Conservation (phyloP, 2,113 vertebrate genomes). For the Eubucco bourcierii region DNA sequence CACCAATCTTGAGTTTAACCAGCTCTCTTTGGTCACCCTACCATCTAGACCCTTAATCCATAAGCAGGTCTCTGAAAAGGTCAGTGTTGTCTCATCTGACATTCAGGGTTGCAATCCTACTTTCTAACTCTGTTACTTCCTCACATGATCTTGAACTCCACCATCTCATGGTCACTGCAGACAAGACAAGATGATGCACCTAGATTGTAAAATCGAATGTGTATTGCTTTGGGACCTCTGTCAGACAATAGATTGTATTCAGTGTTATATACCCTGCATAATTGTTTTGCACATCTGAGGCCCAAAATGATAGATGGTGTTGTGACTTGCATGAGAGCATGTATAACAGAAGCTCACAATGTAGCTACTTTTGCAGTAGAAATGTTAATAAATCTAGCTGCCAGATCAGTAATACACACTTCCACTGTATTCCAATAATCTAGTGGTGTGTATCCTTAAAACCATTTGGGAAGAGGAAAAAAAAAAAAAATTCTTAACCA, state of each 20-base stretch:
- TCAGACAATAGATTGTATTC: neutral
- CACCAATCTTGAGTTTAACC: too few relatives aligned
- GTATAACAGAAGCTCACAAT: neutral
- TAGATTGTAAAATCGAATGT: neutral
- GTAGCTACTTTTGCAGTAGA: neutral
- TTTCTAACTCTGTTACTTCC: too few relatives aligned
- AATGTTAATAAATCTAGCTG: neutral
- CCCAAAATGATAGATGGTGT: neutral
- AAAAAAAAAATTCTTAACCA: neutral
- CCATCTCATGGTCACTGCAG: too few relatives aligned
- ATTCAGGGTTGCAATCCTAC: too few relatives aligned
- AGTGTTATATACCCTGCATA: neutral
- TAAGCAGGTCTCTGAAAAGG: too few relatives aligned
- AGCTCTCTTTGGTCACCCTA: too few relatives aligned
- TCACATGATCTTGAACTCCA: too few relatives aligned
- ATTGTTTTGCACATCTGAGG: neutral
- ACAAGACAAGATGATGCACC: neutral
- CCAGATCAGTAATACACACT: neutral
- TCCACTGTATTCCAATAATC: neutral
- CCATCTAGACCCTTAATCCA: too few relatives aligned
- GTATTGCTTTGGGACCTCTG: neutral
- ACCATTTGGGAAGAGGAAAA: neutral
- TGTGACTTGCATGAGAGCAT: neutral
- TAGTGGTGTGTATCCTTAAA: neutral
- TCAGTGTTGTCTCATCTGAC: too few relatives aligned